Evolutionary conservation across 2,888 invertebrate species (phyloP).

Genomic region (Malthinus seriepunctatus): DNA sequence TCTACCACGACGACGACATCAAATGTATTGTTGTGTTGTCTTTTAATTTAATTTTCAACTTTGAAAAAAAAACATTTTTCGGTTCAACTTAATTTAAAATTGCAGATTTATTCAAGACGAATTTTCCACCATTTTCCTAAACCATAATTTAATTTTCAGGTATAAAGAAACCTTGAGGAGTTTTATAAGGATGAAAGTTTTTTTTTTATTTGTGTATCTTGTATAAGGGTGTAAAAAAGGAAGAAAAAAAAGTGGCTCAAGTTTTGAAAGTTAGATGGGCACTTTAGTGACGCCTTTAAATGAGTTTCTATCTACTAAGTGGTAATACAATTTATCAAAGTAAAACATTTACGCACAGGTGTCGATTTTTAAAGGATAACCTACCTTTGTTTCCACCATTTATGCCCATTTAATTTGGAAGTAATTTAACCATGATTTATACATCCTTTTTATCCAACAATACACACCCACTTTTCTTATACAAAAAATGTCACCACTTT

Average conservation of each 20-base stretch:
- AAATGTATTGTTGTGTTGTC: background rate
- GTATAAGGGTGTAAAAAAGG: background rate
- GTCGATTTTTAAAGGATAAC: slow-evolving; percentile 8
- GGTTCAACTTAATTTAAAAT: background rate
- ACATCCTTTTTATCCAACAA: slow-evolving; percentile 11
- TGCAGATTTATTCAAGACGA: background rate
- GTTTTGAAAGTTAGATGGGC: slow-evolving; percentile 14
- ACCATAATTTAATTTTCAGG: background rate
- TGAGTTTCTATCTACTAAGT: slow-evolving; percentile 10
- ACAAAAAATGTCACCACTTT: slow-evolving; percentile 2
- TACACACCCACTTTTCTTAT: slow-evolving; percentile 15
- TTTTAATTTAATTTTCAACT: background rate
- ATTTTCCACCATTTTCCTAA: background rate
- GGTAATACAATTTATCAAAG: slow-evolving; percentile 19
- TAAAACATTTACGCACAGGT: background rate
- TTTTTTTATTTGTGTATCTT: background rate
- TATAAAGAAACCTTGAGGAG: background rate
- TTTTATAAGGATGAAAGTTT: background rate
- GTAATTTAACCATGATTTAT: slow-evolving; percentile 6
- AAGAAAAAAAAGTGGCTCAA: slow-evolving; percentile 10
- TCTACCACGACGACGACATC: background rate
- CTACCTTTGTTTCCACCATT: slow-evolving; percentile 21
- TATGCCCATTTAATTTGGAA: slow-evolving; percentile 17
- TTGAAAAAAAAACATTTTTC: background rate
- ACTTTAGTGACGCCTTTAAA: slow-evolving; percentile 11